Base-by-base conservation (phyloP, 2,797 vertebrate species). In the Neoniphon sammara region DNA sequence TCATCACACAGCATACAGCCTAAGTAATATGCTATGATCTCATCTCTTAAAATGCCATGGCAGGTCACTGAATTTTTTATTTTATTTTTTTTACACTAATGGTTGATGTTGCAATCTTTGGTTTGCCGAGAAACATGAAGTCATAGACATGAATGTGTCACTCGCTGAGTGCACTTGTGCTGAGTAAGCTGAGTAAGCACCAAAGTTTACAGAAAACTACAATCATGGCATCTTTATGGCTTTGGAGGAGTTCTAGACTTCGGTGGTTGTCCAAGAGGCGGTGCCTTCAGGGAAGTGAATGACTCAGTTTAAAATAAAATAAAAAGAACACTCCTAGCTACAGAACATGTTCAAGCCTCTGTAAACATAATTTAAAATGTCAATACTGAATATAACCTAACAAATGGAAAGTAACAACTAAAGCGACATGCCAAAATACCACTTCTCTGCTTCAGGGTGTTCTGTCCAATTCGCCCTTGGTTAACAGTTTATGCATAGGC, bases 91-190 rank as follows among this genome's bases (percentile, higher is more conserved):
- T 27, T 34, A 2, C 5, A 6, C 7, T 34, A 6, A 7, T 34
- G 81, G 88, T 88, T 84, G 77, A 31, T 66, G 49, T 82, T 42
- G 84, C 82, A 84, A 67, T 83, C 78, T 88, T 87, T 85, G 81
- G 73, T 84, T 70, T 10, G 39, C 74, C 75, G 78, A 78, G 77
- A 85, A 83, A 85, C 83, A 85, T 73, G 80, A 88, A 78, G 88
- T 70, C 69, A 70, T 36, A 64, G 82, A 84, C 80, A 12, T 12
- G 39, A 42, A 42, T 42, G 39, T 12, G 12, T 42, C 39, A 14
- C 39, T 42, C 39, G 0, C 39, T 42, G 62, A 70, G 82, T 25
- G 53, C 87, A 86, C 80, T 82, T 85, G 82, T 78, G 85, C 80
- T 34, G 31, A 34, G 76, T 67, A 30, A 57, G 54, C 78, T 83